Evolutionary conservation across 2,888 invertebrate genomes (phyloP).

Genomic region (Andrena minutula): DNA sequence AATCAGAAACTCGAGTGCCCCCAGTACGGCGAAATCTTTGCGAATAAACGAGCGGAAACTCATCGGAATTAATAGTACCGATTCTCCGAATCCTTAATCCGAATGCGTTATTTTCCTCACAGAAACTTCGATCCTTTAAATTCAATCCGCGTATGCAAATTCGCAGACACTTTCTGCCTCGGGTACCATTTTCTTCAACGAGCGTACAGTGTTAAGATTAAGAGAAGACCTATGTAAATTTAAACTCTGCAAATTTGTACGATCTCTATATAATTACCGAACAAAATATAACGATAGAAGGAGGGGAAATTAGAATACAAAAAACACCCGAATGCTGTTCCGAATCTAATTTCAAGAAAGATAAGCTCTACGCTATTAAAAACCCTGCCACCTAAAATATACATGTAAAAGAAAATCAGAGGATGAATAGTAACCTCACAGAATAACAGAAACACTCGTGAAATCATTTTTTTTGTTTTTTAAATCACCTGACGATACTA

Average conservation of each 20-base stretch:
- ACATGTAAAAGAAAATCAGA: no score
- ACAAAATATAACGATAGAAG: not conserved
- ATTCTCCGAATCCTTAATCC: not conserved
- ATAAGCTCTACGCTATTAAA: no score
- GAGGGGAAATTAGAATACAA: no score
- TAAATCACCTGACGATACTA: no score
- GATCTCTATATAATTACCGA: not conserved
- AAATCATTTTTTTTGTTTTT: no score
- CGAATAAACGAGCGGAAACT: slow-evolving; percentile 5
- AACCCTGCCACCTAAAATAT: no score
- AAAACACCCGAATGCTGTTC: no score
- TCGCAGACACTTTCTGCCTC: not conserved
- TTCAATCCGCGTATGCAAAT: not conserved
- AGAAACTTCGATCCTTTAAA: not conserved
- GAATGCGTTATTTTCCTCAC: not conserved
- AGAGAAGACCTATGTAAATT: no score
- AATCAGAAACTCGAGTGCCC: not conserved
- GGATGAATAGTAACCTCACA: no score
- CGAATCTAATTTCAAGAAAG: no score
- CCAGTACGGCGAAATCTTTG: not conserved
- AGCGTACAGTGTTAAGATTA: not conserved
- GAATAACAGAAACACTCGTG: no score
- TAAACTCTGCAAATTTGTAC: no score
- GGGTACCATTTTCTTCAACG: not conserved
- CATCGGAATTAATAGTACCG: not conserved